A percentile compares a stretch with the other conserved stretches of the same genome.
phyloP scores from a whole-genome alignment of 2,888 invertebrate species.

The Tuberolachnus salignus region DNA sequence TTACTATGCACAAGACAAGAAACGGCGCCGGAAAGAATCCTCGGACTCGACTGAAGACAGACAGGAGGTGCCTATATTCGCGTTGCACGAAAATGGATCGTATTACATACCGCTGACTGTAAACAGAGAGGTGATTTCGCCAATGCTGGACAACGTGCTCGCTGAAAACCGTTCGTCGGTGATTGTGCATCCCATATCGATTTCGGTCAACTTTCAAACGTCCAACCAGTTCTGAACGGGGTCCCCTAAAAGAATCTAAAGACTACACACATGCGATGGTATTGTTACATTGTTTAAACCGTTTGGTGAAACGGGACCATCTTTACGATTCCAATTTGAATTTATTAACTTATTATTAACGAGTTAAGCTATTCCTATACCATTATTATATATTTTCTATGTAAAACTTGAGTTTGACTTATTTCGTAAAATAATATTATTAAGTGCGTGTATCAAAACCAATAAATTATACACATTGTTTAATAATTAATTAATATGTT shows the following conservation, averaged over 20 bases:
- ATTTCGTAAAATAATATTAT: background rate
- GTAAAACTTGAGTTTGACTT: constrained; percentile 14
- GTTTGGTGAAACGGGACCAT: no score
- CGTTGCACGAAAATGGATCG: constrained; percentile 83
- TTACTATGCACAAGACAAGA: constrained; percentile 25
- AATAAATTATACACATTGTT: constrained; percentile 9
- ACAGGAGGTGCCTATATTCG: constrained; percentile 81
- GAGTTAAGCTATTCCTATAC: constrained; percentile 12
- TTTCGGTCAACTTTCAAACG: constrained; percentile 78
- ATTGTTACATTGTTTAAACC: no score
- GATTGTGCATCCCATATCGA: constrained; percentile 84
- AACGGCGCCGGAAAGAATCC: constrained; percentile 21
- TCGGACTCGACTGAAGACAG: constrained; percentile 13
- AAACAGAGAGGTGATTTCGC: constrained; percentile 75
- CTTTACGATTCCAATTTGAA: no score
- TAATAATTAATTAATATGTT: no score
- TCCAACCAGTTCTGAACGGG: constrained; percentile 11
- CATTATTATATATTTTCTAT: constrained; percentile 31
- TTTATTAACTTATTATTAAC: background rate
- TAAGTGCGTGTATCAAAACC: background rate
- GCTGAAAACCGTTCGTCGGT: constrained; percentile 63
- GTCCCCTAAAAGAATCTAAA: background rate
- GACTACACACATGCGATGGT: background rate
- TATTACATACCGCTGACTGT: constrained; percentile 88
- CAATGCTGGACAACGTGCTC: constrained; percentile 65